Evolutionary conservation across 2,113 vertebrate genomes (phyloP), one percentile per base, ranked within the genome.

Genomic region (Lampris megalopsis): DNA sequence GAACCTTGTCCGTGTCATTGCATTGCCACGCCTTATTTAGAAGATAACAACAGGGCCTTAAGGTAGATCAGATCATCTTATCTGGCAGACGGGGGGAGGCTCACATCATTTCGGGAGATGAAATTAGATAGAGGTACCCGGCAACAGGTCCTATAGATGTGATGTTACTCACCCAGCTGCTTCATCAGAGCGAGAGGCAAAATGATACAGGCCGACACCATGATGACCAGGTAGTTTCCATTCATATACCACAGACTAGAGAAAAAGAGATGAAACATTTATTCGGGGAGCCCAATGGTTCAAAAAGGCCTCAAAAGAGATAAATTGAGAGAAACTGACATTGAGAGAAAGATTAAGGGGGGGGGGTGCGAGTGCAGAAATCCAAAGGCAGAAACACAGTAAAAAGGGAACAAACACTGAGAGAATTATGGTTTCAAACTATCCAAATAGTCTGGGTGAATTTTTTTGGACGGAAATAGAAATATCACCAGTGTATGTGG

Each of bases 141-240:
- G 36, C n/a, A 72, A 82, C 37, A 56, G n/a, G 9, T 57, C 42
- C 1, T 24, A n/a, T 10, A 40, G 49, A 7, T 42, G 0, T 8
- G 1, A 9, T 47, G 36, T 56, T 53, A 89, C 98, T 96, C 90
- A 99, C 98, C 98, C 0, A 99, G 94, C 86, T 99, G 97, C 82
- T 98, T 98, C 98, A 99, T 99, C 73, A 99, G 80, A 13, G 97
- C 96, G 89, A 99, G 88, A 0, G 98, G 98, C 71, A 99, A 93
- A 84, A 99, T 97, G 81, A 99, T 0, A 13, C 75, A 83, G 83
- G 94, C 0, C 0, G 96, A 96, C 64, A 99, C 98, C 85, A 99
- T 89, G 86, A 99, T 94, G 80, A 99, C 97, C 91, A 99, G 91
- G 87, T 99, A 99, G 92, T 99, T 99, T 59, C 98, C 98, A 1